These are phyloP conservation scores for Diorhabda elongata DNA, from an alignment of 1,140 invertebrate genomes.

Conservation along the genomic window DNA sequence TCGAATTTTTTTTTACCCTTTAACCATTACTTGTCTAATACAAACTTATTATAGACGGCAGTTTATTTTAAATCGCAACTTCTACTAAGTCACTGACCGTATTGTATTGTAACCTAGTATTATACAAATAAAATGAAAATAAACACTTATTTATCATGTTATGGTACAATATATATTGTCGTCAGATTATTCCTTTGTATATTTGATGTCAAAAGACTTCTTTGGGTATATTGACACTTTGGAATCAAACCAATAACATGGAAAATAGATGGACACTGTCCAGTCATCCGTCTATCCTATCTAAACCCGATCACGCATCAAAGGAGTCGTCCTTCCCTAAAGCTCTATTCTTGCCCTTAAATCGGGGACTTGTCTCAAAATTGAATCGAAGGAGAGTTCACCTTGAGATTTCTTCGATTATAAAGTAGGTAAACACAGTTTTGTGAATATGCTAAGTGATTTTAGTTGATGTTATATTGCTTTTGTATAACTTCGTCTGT, in stretches of 20 bases:
- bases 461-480: too few species aligned
- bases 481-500: too few species aligned
- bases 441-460: too few species aligned
- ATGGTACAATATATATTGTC: neutral
- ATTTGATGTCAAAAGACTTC: neutral
- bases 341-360: neutral
- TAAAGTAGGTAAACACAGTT: neutral
- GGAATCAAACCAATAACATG: constrained; percentile 45
- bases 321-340: constrained; percentile 26
- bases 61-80: too few species aligned
- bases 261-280: constrained; percentile 44
- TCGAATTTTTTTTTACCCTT: too few species aligned
- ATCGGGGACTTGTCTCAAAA: neutral
- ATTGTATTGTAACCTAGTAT: too few species aligned
- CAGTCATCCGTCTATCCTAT: constrained; percentile 9
- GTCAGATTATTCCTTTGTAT: neutral
- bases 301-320: constrained; percentile 31
- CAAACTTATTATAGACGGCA: too few species aligned
- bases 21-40: too few species aligned
- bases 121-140: too few species aligned
- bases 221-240: constrained; percentile 35
- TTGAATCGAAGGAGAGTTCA: neutral
- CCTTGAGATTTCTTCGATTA: neutral
- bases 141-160: neutral
- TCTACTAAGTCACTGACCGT: too few species aligned